Evolutionary conservation across 2,888 invertebrate species (phyloP).

Genomic region (Zootermopsis nevadensis): DNA sequence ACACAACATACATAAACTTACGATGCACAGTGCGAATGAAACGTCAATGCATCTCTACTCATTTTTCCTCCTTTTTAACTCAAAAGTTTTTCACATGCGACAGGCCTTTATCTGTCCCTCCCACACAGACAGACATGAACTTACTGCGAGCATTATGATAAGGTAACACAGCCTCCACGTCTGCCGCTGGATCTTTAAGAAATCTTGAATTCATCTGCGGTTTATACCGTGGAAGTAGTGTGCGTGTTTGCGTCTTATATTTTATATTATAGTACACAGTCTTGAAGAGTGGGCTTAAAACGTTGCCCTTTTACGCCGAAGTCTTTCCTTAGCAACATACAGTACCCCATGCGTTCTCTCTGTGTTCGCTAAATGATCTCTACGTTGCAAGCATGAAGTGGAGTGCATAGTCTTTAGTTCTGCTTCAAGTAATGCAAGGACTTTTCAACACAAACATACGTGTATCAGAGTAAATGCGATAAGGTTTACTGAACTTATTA

Average conservation of each 20-base stretch:
- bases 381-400: conserved; percentile 1
- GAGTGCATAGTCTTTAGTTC: conserved; percentile 23
- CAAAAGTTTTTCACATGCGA: conserved; percentile 12
- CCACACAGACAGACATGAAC: conserved; percentile 15
- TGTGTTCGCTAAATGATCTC: background rate
- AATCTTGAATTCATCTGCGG: conserved; percentile 46
- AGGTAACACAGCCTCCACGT: conserved; percentile 21
- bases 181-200: conserved; percentile 21
- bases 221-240: conserved; percentile 28
- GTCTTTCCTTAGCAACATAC: background rate
- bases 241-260: conserved; percentile 22
- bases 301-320: background rate
- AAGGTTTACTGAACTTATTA: too few species aligned
- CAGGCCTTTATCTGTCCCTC: background rate
- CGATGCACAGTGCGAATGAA: conserved; percentile 32
- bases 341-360: background rate
- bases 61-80: conserved; percentile 2
- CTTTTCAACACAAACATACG: too few species aligned
- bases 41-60: conserved; percentile 19
- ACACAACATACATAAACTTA: conserved; percentile 27
- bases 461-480: too few species aligned
- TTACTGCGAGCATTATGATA: conserved; percentile 39
- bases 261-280: conserved; percentile 24
- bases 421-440: background rate
- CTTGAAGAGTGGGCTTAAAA: conserved; percentile 18